Percentiles rank a stretch among this genome's conserved stretches.
These are phyloP conservation scores for Eurypyga helias DNA, from an alignment of 2,113 vertebrate genomes.

Conservation along the genomic window DNA sequence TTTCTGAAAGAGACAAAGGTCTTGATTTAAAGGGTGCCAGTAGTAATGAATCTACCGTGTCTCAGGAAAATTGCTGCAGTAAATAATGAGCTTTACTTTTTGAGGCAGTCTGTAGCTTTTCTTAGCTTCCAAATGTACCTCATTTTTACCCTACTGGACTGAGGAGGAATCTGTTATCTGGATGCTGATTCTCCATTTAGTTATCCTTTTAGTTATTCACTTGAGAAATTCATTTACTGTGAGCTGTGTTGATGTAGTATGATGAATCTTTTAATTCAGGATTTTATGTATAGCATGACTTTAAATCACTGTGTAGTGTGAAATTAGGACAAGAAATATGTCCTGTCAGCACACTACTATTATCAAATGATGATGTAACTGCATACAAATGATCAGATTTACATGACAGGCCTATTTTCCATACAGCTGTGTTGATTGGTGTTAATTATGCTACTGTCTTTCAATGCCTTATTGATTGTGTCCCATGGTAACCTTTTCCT, in stretches of 20 bases:
- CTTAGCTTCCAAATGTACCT: neutral
- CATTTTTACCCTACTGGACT: neutral
- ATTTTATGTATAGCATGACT: neutral
- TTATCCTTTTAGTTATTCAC: neutral
- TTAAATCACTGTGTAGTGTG: neutral
- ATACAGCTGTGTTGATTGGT: conserved; percentile 54
- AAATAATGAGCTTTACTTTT: neutral
- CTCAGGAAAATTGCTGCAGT: neutral
- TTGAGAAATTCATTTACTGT: neutral
- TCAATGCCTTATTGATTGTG: conserved; percentile 59
- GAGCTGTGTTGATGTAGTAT: neutral
- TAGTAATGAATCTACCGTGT: neutral
- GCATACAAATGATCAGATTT: conserved; percentile 46
- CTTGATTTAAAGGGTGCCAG: neutral
- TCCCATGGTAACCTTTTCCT: conserved; percentile 19
- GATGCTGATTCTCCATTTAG: neutral
- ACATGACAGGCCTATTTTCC: conserved; percentile 36
- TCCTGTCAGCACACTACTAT: neutral
- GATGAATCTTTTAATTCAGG: neutral
- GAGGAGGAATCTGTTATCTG: neutral
- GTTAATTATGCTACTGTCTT: conserved; percentile 41
- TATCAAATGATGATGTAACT: conserved; percentile 29
- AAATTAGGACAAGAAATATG: neutral
- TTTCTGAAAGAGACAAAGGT: neutral
- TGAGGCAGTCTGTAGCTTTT: neutral